These are phyloP conservation scores for Argopecten irradians DNA, from an alignment of 1,140 invertebrate species.

Conservation along the genomic window DNA sequence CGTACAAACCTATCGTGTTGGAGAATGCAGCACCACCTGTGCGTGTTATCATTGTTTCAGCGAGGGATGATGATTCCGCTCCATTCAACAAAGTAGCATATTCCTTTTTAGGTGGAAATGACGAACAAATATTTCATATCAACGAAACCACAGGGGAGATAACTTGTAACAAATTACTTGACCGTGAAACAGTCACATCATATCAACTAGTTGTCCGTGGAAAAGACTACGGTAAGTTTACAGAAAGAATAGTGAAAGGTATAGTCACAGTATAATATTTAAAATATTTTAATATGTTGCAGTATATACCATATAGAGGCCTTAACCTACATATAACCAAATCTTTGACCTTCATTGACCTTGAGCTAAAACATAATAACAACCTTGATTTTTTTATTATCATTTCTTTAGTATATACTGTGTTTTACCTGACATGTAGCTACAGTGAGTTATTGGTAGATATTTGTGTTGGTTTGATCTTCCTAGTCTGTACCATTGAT, in stretches of 20 bases:
- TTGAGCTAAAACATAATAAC: too few species aligned
- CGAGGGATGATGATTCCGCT: slow-evolving; percentile 67
- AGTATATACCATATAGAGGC: too few species aligned
- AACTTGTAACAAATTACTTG: slow-evolving; percentile 84
- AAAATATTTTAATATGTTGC: neutral
- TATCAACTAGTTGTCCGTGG: slow-evolving; percentile 91
- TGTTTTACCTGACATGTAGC: too few species aligned
- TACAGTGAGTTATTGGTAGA: too few species aligned
- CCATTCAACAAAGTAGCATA: slow-evolving; percentile 65
- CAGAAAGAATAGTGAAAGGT: neutral
- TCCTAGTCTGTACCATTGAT: neutral
- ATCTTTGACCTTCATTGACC: too few species aligned
- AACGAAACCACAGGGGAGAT: slow-evolving; percentile 87
- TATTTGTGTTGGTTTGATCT: neutral
- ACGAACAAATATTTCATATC: slow-evolving; percentile 64
- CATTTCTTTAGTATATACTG: too few species aligned
- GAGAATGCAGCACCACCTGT: slow-evolving; percentile 68
- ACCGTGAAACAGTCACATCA: slow-evolving; percentile 88
- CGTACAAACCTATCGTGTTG: slow-evolving; percentile 69
- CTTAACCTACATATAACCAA: too few species aligned
- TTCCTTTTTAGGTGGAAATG: slow-evolving; percentile 59
- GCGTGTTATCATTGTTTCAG: slow-evolving; percentile 64
- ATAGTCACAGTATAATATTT: neutral
- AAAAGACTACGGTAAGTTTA: slow-evolving; percentile 83
- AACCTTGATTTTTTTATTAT: too few species aligned